Conservation (phyloP, 2,888 invertebrate species). For the Zygaena filipendulae region DNA sequence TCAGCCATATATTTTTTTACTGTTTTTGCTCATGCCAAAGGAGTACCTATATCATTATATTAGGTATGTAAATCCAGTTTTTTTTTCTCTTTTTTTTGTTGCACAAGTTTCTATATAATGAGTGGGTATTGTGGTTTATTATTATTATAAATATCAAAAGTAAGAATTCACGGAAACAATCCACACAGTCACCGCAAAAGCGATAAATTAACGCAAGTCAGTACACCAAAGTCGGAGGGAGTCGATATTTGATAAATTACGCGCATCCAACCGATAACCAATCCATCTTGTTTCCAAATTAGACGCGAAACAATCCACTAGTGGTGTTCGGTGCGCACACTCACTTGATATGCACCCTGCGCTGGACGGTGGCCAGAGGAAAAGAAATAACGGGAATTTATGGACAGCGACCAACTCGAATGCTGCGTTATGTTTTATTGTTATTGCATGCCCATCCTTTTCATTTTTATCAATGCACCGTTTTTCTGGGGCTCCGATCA, state of each 20-base stretch:
- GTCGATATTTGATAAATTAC: conserved; percentile 46
- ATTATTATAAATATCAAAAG: too few species aligned
- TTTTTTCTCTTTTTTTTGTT: too few species aligned
- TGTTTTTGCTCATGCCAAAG: too few species aligned
- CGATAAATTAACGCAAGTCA: too few species aligned
- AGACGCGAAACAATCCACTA: conserved; percentile 22
- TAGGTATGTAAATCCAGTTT: too few species aligned
- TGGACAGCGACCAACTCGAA: conserved; percentile 20
- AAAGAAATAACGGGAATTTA: conserved; percentile 43
- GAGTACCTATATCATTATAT: too few species aligned
- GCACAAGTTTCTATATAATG: too few species aligned
- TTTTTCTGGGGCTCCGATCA: conserved; percentile 30
- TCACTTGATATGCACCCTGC: conserved; percentile 39
- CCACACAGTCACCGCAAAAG: too few species aligned
- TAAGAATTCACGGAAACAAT: too few species aligned
- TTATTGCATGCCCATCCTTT: conserved; percentile 44
- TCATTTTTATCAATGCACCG: conserved; percentile 40
- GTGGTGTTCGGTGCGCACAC: conserved; percentile 11
- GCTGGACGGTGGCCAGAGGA: conserved; percentile 31
- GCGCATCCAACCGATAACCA: conserved; percentile 21
- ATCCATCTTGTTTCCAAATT: conserved; percentile 48
- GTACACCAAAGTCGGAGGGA: too few species aligned
- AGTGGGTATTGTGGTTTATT: too few species aligned
- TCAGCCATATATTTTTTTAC: too few species aligned
- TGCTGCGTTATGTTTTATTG: conserved; percentile 54